These are phyloP conservation scores for Dicentrarchus labrax DNA, from an alignment of 2,113 vertebrate genomes.

Conservation along the genomic window DNA sequence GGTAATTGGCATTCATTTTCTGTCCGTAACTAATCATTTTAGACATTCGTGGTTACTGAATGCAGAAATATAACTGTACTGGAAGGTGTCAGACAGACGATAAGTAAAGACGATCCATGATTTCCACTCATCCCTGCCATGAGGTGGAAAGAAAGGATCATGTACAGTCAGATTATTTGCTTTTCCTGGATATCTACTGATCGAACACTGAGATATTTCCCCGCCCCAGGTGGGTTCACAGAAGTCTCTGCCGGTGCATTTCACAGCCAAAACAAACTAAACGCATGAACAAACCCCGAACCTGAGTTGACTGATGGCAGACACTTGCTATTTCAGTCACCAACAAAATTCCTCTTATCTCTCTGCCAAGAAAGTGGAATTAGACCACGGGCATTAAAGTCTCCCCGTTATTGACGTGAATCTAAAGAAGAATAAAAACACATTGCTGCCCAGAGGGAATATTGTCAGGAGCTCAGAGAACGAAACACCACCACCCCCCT, in stretches of 20 bases:
- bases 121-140: not conserved
- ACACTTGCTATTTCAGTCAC: not conserved
- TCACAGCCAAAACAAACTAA: conserved; percentile 32
- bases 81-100: too few species aligned
- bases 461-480: conserved; percentile 23
- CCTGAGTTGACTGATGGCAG: not conserved
- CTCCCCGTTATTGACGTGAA: conserved; percentile 1
- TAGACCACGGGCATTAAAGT: conserved; percentile 4
- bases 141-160: not conserved
- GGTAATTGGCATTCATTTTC: not conserved
- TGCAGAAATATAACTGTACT: not conserved
- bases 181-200: not conserved
- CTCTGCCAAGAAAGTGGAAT: conserved; percentile 21
- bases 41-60: not conserved
- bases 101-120: not conserved
- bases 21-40: not conserved
- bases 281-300: conserved; percentile 5
- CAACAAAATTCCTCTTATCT: conserved; percentile 6
- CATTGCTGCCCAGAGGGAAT: conserved; percentile 21
- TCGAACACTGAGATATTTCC: not conserved
- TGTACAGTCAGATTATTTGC: not conserved
- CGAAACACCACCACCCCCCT: conserved; percentile 43
- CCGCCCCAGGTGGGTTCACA: not conserved
- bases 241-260: not conserved
- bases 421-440: conserved; percentile 4